Percentiles rank a stretch among this genome's conserved stretches.
These are phyloP conservation scores for Anolis sagrei DNA, from an alignment of 2,113 vertebrate species.

Conservation along the genomic window DNA sequence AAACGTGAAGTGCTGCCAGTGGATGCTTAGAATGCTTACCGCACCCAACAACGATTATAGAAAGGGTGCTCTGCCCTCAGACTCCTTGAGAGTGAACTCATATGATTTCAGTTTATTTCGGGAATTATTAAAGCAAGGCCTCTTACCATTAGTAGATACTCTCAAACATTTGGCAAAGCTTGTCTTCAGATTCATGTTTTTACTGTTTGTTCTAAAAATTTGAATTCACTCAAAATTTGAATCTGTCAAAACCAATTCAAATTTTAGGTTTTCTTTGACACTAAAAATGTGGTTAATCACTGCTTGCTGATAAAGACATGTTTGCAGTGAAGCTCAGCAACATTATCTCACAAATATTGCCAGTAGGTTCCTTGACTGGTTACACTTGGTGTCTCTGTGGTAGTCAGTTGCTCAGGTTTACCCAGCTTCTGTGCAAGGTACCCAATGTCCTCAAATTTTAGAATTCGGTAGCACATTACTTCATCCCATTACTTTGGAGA, in stretches of 20 bases:
- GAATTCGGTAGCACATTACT: too few relatives aligned
- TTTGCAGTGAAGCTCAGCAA: background rate
- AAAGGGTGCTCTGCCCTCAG: constrained; percentile 21
- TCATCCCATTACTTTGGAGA: too few relatives aligned
- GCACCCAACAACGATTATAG: background rate
- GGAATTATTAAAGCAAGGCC: constrained; percentile 47
- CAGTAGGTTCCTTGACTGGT: background rate
- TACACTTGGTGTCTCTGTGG: too few relatives aligned
- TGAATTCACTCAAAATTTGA: background rate
- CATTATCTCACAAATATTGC: background rate
- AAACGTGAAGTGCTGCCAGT: constrained; percentile 30
- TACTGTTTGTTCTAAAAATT: background rate
- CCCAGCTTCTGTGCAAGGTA: too few relatives aligned
- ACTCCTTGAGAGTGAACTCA: constrained; percentile 24
- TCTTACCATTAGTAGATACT: constrained; percentile 42
- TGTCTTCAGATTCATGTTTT: constrained; percentile 54
- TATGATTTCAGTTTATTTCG: constrained; percentile 57
- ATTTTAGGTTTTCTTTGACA: constrained; percentile 9
- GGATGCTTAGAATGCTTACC: background rate
- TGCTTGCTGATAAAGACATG: background rate
- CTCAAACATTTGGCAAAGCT: constrained; percentile 30
- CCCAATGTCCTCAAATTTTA: background rate
- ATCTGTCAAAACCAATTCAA: background rate
- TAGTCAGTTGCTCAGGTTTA: too few relatives aligned
- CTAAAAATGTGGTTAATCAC: background rate